Evolutionary conservation across 2,888 invertebrate genomes (phyloP).

Genomic region (Scaptomyza caliginosa): DNA sequence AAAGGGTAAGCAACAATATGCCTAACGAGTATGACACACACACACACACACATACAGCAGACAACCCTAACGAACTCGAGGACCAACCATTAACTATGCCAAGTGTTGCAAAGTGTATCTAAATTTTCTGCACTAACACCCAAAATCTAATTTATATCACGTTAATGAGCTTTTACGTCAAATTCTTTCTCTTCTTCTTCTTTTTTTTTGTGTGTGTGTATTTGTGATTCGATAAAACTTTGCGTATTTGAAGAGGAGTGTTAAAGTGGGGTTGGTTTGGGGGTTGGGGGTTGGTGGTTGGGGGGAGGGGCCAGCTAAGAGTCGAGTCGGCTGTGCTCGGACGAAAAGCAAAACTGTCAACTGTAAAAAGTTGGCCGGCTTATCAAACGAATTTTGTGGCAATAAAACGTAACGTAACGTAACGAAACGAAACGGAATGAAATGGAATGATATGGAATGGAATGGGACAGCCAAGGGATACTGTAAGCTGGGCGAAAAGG

Average conservation of each 20-base stretch:
- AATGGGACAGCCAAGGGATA: background rate
- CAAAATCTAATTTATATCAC: constrained; percentile 78
- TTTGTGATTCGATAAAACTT: constrained; percentile 32
- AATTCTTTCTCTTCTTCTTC: constrained; percentile 47
- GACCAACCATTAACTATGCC: constrained; percentile 59
- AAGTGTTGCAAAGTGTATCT: constrained; percentile 66
- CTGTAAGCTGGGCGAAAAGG: background rate
- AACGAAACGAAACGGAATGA: constrained; percentile 35
- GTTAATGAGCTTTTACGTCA: constrained; percentile 77
- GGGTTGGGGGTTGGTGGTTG: constrained; percentile 7
- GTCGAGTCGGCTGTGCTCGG: constrained; percentile 17
- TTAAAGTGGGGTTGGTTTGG: constrained; percentile 3
- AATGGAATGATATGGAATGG: constrained; percentile 15
- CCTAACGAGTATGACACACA: constrained; percentile 37
- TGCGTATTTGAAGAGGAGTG: background rate
- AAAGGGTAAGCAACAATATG: constrained; percentile 34
- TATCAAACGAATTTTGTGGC: constrained; percentile 74
- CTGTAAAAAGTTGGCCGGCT: constrained; percentile 75
- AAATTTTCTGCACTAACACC: constrained; percentile 72
- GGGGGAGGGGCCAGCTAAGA: background rate
- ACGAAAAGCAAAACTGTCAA: constrained; percentile 62
- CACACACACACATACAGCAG: constrained; percentile 6
- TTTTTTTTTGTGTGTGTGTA: no score
- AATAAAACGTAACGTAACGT: constrained; percentile 67
- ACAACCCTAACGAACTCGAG: constrained; percentile 21